Conservation (phyloP, 1,140 invertebrate species). For the Apis laboriosa region DNA sequence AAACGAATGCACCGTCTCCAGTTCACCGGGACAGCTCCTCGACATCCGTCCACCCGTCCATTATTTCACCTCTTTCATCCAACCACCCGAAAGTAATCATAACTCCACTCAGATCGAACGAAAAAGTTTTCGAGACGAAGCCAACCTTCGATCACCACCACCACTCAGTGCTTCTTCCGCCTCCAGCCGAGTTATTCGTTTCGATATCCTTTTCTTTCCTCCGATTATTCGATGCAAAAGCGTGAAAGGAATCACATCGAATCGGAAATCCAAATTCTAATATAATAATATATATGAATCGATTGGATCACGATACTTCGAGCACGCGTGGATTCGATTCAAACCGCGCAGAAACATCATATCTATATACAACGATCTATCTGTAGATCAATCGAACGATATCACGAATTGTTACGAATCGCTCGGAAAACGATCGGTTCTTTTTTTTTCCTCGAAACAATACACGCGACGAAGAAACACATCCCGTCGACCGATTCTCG, state of each 20-base stretch:
- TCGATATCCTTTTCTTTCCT: not conserved
- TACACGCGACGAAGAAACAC: not conserved
- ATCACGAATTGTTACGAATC: too few species aligned
- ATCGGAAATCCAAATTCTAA: too few species aligned
- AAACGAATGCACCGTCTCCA: not conserved
- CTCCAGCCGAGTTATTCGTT: not conserved
- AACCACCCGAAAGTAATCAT: not conserved
- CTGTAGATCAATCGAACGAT: too few species aligned
- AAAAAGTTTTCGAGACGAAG: not conserved
- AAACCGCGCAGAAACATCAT: too few species aligned
- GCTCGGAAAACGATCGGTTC: not conserved
- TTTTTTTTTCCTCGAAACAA: not conserved
- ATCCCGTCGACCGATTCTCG: too few species aligned
- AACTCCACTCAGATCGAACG: not conserved
- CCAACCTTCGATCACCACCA: not conserved
- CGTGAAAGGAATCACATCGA: not conserved
- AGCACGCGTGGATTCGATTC: too few species aligned
- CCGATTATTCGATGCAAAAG: not conserved
- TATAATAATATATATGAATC: too few species aligned
- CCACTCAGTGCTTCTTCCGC: not conserved
- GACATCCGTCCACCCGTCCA: not conserved
- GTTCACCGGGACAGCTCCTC: not conserved
- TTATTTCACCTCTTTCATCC: not conserved
- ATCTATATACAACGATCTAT: too few species aligned
- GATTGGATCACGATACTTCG: too few species aligned